Conservation (phyloP, 1,140 invertebrate genomes). For the Drosophila takahashii region DNA sequence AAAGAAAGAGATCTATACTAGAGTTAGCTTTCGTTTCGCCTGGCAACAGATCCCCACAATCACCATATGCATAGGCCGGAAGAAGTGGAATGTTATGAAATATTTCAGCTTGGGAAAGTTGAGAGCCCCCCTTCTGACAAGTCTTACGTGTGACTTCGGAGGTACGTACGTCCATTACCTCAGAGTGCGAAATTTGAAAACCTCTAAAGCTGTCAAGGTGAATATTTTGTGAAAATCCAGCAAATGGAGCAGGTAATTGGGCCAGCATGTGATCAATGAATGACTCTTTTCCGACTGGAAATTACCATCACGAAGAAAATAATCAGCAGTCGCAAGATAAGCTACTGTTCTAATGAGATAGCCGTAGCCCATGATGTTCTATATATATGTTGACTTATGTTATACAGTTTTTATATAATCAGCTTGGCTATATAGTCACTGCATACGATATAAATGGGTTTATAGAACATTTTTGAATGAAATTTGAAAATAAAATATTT, state of each 20-base stretch:
- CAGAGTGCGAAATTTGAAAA: conserved; percentile 43
- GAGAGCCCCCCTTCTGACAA: background rate
- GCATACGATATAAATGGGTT: too few relatives aligned
- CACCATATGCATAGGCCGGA: conserved; percentile 17
- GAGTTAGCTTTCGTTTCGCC: conserved; percentile 9
- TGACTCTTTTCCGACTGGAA: conserved; percentile 9
- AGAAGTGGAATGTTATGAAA: conserved; percentile 36
- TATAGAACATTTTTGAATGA: too few relatives aligned
- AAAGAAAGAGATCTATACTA: conserved; percentile 29
- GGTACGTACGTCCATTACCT: conserved; percentile 12
- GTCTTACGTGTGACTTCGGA: conserved; percentile 32
- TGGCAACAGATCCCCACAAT: conserved; percentile 50
- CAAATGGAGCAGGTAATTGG: conserved; percentile 36
- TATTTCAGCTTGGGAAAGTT: conserved; percentile 31
- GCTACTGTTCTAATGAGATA: conserved; percentile 24
- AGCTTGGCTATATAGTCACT: too few relatives aligned
- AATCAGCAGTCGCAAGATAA: conserved; percentile 27
- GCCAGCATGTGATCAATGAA: conserved; percentile 39
- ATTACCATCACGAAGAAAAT: background rate
- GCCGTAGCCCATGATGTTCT: background rate
- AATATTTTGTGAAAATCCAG: conserved; percentile 28
- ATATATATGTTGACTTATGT: background rate
- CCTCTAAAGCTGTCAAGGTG: conserved; percentile 38
- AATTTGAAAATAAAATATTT: too few relatives aligned
- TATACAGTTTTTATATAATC: background rate